phyloP scores from a whole-genome alignment of 2,797 vertebrate genomes.

The Neoniphon sammara region DNA sequence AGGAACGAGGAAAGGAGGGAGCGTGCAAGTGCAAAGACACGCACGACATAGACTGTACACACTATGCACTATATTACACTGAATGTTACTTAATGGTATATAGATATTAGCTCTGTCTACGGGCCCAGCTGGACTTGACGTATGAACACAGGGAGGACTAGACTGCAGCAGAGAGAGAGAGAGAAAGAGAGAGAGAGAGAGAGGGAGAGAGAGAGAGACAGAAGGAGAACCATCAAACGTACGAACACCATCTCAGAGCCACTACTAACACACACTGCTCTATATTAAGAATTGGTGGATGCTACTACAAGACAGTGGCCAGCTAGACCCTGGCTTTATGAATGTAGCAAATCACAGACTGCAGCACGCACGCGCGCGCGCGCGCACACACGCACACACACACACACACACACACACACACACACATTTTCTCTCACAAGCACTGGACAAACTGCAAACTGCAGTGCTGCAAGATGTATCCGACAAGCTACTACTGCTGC shows the following conservation, averaged over 20 bases:
- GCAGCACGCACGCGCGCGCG: constrained; percentile 4
- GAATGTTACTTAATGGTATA: constrained; percentile 44
- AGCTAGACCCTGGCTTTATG: neutral
- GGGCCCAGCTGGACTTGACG: constrained; percentile 48
- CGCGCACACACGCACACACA: neutral
- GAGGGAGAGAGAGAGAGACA: neutral
- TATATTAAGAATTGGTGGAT: constrained; percentile 7
- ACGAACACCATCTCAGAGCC: neutral
- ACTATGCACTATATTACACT: constrained; percentile 13
- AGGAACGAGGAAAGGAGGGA: neutral
- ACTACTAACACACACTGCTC: constrained; percentile 1
- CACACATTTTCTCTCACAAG: too few relatives aligned
- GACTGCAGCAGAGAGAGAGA: constrained; percentile 38
- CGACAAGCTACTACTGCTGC: constrained; percentile 18
- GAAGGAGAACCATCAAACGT: neutral
- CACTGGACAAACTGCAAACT: constrained; percentile 56
- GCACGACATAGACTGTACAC: constrained; percentile 13
- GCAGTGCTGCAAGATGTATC: constrained; percentile 65
- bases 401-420: too few relatives aligned
- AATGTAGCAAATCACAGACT: neutral
- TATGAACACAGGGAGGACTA: constrained; percentile 14
- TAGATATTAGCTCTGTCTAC: constrained; percentile 20
- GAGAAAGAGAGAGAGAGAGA: neutral
- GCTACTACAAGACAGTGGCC: neutral
- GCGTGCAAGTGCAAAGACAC: neutral